These are phyloP conservation scores for Drosophila sproati DNA, from an alignment of 1,140 invertebrate genomes.

Conservation along the genomic window DNA sequence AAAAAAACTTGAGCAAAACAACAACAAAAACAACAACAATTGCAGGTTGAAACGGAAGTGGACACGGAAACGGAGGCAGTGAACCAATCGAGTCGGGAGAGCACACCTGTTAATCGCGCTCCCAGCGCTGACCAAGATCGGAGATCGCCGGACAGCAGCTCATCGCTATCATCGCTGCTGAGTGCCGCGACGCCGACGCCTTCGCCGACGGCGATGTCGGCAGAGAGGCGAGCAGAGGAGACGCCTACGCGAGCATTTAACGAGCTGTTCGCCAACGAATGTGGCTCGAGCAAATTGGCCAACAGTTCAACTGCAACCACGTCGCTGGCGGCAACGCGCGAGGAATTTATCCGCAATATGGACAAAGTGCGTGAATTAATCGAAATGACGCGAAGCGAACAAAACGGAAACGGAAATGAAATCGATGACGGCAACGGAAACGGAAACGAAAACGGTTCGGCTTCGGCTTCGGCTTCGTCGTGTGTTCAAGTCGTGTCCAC, in stretches of 20 bases:
- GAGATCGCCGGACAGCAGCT: slow-evolving; percentile 20
- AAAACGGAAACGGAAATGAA: slow-evolving; percentile 26
- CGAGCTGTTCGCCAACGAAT: slow-evolving; percentile 31
- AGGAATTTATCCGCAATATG: slow-evolving; percentile 73
- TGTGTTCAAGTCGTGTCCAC: background rate
- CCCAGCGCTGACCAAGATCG: slow-evolving; percentile 3
- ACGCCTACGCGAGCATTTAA: slow-evolving; percentile 35
- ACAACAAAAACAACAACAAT: slow-evolving; percentile 23
- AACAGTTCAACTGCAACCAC: slow-evolving; percentile 67
- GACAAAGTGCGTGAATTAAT: slow-evolving; percentile 79
- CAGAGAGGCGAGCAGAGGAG: background rate
- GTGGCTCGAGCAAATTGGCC: slow-evolving; percentile 38
- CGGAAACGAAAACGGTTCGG: slow-evolving; percentile 5
- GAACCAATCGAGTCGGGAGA: slow-evolving; percentile 70
- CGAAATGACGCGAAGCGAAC: slow-evolving; percentile 75
- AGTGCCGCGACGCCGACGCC: slow-evolving; percentile 45
- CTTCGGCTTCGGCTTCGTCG: too few relatives aligned
- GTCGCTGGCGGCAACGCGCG: slow-evolving; percentile 72
- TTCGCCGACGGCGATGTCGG: background rate
- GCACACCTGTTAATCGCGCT: slow-evolving; percentile 79
- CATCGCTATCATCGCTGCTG: slow-evolving; percentile 47
- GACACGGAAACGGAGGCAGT: slow-evolving; percentile 55
- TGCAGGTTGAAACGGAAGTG: slow-evolving; percentile 61
- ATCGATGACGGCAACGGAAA: slow-evolving; percentile 11
- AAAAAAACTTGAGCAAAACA: slow-evolving; percentile 7